phyloP scores from a whole-genome alignment of 1,140 invertebrate genomes.

The Medauroidea extradentata region DNA sequence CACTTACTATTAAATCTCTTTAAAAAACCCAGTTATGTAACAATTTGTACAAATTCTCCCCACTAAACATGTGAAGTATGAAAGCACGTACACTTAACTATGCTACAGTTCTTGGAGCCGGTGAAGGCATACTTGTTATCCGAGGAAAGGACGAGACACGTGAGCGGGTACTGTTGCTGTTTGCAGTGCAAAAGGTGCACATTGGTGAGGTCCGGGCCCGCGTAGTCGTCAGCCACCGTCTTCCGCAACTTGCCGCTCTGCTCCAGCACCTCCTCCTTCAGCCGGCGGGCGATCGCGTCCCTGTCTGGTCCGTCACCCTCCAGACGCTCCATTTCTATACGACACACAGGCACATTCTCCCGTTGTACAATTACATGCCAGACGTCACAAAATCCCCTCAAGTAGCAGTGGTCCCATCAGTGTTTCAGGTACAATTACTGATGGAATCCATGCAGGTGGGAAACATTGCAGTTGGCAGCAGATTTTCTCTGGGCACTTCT shows the following conservation, averaged over 20 bases:
- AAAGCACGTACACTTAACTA: constrained; percentile 73
- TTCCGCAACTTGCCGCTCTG: constrained; percentile 73
- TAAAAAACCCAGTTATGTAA: no score
- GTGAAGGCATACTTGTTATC: constrained; percentile 73
- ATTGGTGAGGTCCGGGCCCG: constrained; percentile 44
- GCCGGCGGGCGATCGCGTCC: constrained; percentile 61
- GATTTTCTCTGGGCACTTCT: no score
- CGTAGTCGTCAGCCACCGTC: constrained; percentile 65
- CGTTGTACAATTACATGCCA: no score
- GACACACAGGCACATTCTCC: no score
- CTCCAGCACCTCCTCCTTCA: constrained; percentile 80
- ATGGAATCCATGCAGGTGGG: background rate
- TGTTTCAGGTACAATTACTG: no score
- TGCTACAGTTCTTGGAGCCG: constrained; percentile 80
- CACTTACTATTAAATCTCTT: no score
- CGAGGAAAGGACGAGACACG: constrained; percentile 72
- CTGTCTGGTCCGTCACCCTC: constrained; percentile 63
- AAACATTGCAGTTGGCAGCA: no score
- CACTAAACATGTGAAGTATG: background rate
- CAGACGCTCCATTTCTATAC: constrained; percentile 60
- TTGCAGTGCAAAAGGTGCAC: constrained; percentile 57
- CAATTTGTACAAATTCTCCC: no score
- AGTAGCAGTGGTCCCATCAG: no score
- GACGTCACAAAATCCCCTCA: no score
- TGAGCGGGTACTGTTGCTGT: constrained; percentile 73